phyloP scores from a whole-genome alignment of 2,888 invertebrate species.

The Drosophila aldrichi region DNA sequence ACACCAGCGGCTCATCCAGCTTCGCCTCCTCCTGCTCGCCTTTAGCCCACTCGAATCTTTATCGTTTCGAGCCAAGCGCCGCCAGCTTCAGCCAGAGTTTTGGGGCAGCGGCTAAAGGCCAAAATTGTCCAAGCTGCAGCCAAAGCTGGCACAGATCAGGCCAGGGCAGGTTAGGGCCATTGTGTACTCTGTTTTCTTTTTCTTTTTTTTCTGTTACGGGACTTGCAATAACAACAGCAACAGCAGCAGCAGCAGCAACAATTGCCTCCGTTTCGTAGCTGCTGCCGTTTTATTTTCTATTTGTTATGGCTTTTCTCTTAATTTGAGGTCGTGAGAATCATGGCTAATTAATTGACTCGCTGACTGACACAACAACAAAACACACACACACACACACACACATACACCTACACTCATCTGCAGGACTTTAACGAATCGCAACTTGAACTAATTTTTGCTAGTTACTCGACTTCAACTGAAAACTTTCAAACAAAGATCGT shows the following conservation, averaged over 20 bases:
- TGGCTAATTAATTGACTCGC: slow-evolving; percentile 83
- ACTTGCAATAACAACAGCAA: slow-evolving; percentile 25
- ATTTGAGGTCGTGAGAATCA: slow-evolving; percentile 84
- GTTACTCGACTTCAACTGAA: slow-evolving; percentile 8
- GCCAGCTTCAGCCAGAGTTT: slow-evolving; percentile 35
- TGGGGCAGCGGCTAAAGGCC: slow-evolving; percentile 49
- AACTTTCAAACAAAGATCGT: slow-evolving; percentile 14
- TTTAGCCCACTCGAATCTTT: slow-evolving; percentile 38
- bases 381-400: slow-evolving; percentile 34
- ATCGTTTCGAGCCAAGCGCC: slow-evolving; percentile 54
- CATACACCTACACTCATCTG: slow-evolving; percentile 10
- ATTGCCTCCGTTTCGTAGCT: slow-evolving; percentile 59
- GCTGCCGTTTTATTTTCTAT: slow-evolving; percentile 73
- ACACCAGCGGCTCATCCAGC: slow-evolving; percentile 4
- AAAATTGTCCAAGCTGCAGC: slow-evolving; percentile 50
- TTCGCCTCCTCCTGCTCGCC: background rate
- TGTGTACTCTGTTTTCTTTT: slow-evolving; percentile 44
- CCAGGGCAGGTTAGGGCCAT: slow-evolving; percentile 71
- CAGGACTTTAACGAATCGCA: slow-evolving; percentile 20
- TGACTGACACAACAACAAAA: slow-evolving; percentile 47
- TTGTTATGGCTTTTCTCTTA: slow-evolving; percentile 82
- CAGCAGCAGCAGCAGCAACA: slow-evolving; percentile 36
- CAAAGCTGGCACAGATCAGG: slow-evolving; percentile 52
- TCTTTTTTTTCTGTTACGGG: slow-evolving; percentile 10
- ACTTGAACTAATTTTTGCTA: slow-evolving; percentile 12